A percentile compares a stretch with the other conserved stretches of the same genome.
Evolutionary conservation across 2,888 invertebrate genomes (phyloP).

Genomic region (Agrypnus murinus): DNA sequence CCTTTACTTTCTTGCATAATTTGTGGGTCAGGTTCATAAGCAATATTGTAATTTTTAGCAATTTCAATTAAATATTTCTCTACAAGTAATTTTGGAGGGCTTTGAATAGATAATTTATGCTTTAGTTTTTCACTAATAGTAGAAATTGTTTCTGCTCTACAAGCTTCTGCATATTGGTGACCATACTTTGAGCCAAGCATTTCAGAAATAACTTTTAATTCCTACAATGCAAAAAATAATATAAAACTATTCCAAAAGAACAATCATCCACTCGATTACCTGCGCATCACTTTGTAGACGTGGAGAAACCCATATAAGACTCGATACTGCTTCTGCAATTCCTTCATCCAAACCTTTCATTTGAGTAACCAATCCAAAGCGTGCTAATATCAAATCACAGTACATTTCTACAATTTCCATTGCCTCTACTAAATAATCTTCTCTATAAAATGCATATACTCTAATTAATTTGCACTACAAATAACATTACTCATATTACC

Average conservation of each 20-base stretch:
- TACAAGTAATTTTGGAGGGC: constrained; percentile 95
- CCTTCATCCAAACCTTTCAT: constrained; percentile 98
- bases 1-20: constrained; percentile 81
- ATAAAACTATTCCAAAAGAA: no score
- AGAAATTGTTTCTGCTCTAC: constrained; percentile 85
- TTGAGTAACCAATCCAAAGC: constrained; percentile 97
- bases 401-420: constrained; percentile 99
- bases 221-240: constrained; percentile 66
- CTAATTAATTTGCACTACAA: constrained; percentile 7
- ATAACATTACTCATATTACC: no score
- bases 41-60: constrained; percentile 94
- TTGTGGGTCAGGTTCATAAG: constrained; percentile 96
- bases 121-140: constrained; percentile 93
- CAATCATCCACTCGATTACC: no score
- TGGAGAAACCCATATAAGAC: constrained; percentile 97
- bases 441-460: constrained; percentile 80
- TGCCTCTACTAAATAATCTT: constrained; percentile 99
- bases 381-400: constrained; percentile 95
- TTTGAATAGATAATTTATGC: constrained; percentile 94
- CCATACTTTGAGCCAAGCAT: constrained; percentile 95
- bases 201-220: constrained; percentile 88
- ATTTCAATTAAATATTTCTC: constrained; percentile 98
- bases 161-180: constrained; percentile 92
- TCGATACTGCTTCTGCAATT: constrained; percentile 95
- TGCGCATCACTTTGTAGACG: constrained; percentile 90